These are phyloP conservation scores for Amphimedon queenslandica DNA, from an alignment of 37 sponge, comb jelly and placozoan species.

Conservation along the genomic window DNA sequence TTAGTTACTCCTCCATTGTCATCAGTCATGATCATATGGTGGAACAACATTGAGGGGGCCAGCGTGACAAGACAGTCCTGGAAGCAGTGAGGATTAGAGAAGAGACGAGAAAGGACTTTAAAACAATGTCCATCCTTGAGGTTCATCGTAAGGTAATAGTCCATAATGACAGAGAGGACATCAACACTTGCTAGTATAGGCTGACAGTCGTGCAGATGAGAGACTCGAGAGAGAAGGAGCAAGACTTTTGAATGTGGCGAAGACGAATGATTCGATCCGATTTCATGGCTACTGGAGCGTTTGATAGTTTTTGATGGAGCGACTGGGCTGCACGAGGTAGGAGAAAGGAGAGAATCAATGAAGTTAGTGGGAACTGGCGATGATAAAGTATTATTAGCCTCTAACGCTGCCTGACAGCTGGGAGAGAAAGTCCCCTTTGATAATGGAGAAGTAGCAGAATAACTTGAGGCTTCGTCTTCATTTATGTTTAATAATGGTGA, in stretches of 20 bases:
- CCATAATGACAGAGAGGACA: slow-evolving; percentile 26
- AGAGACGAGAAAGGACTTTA: slow-evolving; percentile 42
- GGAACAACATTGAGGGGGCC: slow-evolving; percentile 24
- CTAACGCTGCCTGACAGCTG: too few species aligned
- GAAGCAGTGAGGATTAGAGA: slow-evolving; percentile 54
- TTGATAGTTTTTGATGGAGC: not conserved
- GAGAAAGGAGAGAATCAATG: slow-evolving; percentile 63
- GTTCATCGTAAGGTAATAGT: slow-evolving; percentile 15
- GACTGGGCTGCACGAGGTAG: slow-evolving; percentile 18
- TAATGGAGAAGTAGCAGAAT: too few species aligned
- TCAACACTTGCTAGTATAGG: slow-evolving; percentile 29
- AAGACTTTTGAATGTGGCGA: slow-evolving; percentile 18
- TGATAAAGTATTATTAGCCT: not conserved
- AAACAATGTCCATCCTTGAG: slow-evolving; percentile 29
- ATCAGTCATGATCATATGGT: too few species aligned
- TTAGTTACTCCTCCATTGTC: too few species aligned
- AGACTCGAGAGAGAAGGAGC: slow-evolving; percentile 49
- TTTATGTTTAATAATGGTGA: too few species aligned
- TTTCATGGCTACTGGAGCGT: not conserved
- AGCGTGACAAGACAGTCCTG: slow-evolving; percentile 32
- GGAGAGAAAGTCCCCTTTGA: too few species aligned
- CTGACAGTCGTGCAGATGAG: slow-evolving; percentile 48
- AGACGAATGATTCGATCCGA: not conserved
- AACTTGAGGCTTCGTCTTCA: too few species aligned
- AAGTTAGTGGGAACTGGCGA: slow-evolving; percentile 34